Evolutionary conservation across 2,797 vertebrate genomes (phyloP), one percentile per base, ranked within the genome.

Genomic region (Bryconaethiops microstoma): DNA sequence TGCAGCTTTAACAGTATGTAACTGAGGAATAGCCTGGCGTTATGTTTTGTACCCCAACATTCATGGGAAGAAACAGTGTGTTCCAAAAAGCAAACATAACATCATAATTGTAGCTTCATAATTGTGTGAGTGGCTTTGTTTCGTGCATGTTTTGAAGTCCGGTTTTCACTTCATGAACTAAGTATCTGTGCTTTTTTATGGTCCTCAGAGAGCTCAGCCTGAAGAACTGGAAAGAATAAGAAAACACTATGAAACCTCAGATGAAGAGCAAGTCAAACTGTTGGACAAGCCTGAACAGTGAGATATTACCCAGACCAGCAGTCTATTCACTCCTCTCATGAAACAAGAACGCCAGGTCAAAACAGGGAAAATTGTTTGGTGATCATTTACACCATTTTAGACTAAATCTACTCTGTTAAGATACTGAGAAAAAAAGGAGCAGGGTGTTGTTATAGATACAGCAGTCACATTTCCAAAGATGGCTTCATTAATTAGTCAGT

Each of bases 281-380:
- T 92, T 99, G 90, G 98, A 99, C 93, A 99, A 98, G 91, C 98
- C 98, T 48, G 98, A 99, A 92, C 97, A 97, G 98, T 99, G 92
- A 96, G 97, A 81, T 55, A 79, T 69, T 81, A 48, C 39, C 57
- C 39, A 81, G 21, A 82, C 69, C 78, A 63, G 57, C 74, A 62
- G 17, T n/a, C 35, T 50, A 73, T 70, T 7, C 13, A 76, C 52
- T 59, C 9, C 42, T 60, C 50, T 50, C 60, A 50, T 40, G 23
- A 57, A 71, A 76, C 59, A 75, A 7, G 5, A 48, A 77, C 2
- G 35, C 17, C 40, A 50, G 55, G 59, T 12, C 68, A 72, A 7
- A 54, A 14, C 35, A 40, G 6, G 7, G 19, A 64, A 21, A 64
- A 17, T 57, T 60, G 39, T n/a, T 78, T 7, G 13, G n/a, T 9